phyloP scores from a whole-genome alignment of 1,140 invertebrate species.

The Platyscapa corneri region DNA sequence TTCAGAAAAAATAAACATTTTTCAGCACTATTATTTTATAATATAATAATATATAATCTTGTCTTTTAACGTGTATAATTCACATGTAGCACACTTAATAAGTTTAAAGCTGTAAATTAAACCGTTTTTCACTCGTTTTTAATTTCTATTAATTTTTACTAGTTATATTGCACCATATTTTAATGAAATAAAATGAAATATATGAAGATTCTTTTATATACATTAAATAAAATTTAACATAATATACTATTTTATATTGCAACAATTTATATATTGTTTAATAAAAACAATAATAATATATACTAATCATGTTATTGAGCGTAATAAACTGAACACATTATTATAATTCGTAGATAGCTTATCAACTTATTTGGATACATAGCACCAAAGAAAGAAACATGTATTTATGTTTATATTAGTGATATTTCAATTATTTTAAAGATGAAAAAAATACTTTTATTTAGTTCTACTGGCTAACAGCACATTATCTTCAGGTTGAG shows the following conservation, averaged over 20 bases:
- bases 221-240: constrained; percentile 4
- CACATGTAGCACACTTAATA: too few species aligned
- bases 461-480: constrained; percentile 71
- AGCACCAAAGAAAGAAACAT: constrained; percentile 27
- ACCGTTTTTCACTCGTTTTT: too few species aligned
- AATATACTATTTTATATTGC: too few species aligned
- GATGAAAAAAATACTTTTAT: not conserved
- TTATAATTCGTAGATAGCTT: not conserved
- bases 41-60: too few species aligned
- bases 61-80: too few species aligned
- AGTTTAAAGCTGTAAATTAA: too few species aligned
- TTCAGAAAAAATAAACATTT: too few species aligned
- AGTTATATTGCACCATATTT: not conserved
- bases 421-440: not conserved
- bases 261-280: too few species aligned
- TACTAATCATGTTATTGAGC: not conserved
- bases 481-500: constrained; percentile 85
- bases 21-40: too few species aligned
- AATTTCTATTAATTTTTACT: too few species aligned
- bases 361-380: not conserved
- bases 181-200: not conserved
- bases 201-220: not conserved
- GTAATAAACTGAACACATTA: not conserved
- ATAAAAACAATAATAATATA: too few species aligned
- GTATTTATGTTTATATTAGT: not conserved